Evolutionary conservation across 2,113 vertebrate species (phyloP).

Genomic region (Sisor rabdophorus): DNA sequence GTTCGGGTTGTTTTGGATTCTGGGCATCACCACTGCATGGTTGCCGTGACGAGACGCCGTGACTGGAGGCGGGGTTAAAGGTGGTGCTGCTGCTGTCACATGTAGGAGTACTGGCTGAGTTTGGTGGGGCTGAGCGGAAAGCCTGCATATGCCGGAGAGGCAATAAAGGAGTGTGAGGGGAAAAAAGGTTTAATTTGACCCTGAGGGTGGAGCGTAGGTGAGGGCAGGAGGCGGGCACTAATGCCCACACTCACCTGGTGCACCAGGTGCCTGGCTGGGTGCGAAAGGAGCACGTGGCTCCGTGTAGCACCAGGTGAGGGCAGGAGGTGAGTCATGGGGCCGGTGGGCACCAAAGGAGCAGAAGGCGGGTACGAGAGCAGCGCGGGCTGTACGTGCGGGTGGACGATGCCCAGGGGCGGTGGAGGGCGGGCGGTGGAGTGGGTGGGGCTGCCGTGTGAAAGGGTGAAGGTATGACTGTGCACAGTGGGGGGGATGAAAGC

Average conservation of each 20-base stretch:
- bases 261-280: constrained; percentile 77
- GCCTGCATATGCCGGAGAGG: constrained; percentile 88
- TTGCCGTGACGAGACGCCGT: no score
- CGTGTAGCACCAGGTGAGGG: constrained; percentile 89
- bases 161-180: constrained; percentile 90
- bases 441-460: constrained; percentile 88
- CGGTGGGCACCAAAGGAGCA: constrained; percentile 79
- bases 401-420: constrained; percentile 77
- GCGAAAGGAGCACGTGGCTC: constrained; percentile 79
- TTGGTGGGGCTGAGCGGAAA: constrained; percentile 96
- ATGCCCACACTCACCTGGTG: constrained; percentile 94
- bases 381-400: constrained; percentile 78
- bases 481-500: constrained; percentile 83
- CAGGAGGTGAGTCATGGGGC: constrained; percentile 88
- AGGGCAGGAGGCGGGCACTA: constrained; percentile 88
- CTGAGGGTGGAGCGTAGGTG: constrained; percentile 86
- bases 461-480: constrained; percentile 81
- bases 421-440: constrained; percentile 78
- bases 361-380: constrained; percentile 83
- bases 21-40: constrained; percentile 83
- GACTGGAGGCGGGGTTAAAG: constrained; percentile 14
- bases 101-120: constrained; percentile 96
- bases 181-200: constrained; percentile 93
- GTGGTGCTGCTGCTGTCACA: constrained; percentile 73
- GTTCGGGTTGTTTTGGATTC: constrained; percentile 92